Base-by-base conservation (phyloP, 1,140 invertebrate species). In the Drosophila tani region DNA sequence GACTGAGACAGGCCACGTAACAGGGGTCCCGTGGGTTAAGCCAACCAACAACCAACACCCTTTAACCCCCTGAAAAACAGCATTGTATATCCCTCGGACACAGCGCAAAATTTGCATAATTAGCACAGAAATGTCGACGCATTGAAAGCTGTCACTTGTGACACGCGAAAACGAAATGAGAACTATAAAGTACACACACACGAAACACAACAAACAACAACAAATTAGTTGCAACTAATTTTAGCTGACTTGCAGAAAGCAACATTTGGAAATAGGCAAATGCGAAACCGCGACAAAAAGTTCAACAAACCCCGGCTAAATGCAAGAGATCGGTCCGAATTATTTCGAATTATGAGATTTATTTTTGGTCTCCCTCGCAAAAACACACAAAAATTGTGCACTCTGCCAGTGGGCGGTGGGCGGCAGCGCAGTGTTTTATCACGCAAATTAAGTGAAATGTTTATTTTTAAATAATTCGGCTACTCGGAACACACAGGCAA, bases 131-230 rank as follows among this genome's bases (percentile, higher is more conserved):
- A 71, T 56, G 55, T 74, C 53, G 56, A 60, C 71, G 76, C 79
- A 87, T 87, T 73, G 83, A 80, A 70, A 87, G 81, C 84, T 87
- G 84, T 87, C 84, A 88, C 81, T 75, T 79, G 67, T 84, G 84
- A 87, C 84, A 84, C 73, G 50, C 79, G 32, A 75, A 75, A 66
- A 69, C 46, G 55, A 55, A 83, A 73, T 45, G 53, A 47, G 45
- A 66, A 68, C 67, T 35, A 73, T 63, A 40, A 51, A 41, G 40
- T 41, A 43, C 47, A 27, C 41, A 66, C 38, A 19, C 51, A 40
- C 46, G 27, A 21, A 32, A 47, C 59, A 29, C 21, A 56, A 47
- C 43, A 14, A 68, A 69, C 50, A 78, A 67, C 47, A 86, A 64
- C 81, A 88, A 86, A 86, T 81, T 81, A 69, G 74, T 62, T 66